Evolutionary conservation across 2,797 vertebrate species (phyloP).

Genomic region (Ispidina lecontei): DNA sequence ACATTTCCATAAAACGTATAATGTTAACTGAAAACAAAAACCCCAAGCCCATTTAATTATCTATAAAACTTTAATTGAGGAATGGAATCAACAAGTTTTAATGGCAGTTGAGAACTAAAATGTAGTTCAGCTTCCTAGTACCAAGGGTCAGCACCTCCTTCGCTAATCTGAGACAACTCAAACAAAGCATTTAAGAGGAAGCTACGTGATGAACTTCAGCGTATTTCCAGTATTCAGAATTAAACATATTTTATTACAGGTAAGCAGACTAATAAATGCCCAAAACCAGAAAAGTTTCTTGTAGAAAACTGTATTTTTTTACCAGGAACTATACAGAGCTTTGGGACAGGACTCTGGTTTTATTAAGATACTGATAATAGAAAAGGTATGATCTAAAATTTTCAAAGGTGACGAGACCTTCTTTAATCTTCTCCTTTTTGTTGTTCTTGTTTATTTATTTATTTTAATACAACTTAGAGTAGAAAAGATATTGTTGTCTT

Average conservation of each 20-base stretch:
- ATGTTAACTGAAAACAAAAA: neutral
- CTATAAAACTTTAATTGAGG: neutral
- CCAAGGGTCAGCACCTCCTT: neutral
- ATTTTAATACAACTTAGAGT: neutral
- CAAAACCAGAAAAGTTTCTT: neutral
- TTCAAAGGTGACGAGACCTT: neutral
- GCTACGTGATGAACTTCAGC: neutral
- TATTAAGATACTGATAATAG: neutral
- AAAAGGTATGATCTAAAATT: neutral
- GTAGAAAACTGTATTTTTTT: neutral
- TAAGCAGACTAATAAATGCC: neutral
- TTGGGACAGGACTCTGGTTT: neutral
- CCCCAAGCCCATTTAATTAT: neutral
- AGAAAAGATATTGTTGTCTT: neutral
- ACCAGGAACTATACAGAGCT: neutral
- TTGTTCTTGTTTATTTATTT: neutral
- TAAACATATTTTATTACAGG: neutral
- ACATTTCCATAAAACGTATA: neutral
- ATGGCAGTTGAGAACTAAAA: neutral
- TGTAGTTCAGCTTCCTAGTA: neutral
- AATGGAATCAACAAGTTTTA: neutral
- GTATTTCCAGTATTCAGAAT: neutral
- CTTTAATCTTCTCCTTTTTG: neutral
- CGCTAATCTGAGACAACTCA: neutral
- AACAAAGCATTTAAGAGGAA: neutral